Evolutionary conservation across 2,888 invertebrate species (phyloP), one percentile per base, ranked within the genome.

Genomic region (Nezara viridula): DNA sequence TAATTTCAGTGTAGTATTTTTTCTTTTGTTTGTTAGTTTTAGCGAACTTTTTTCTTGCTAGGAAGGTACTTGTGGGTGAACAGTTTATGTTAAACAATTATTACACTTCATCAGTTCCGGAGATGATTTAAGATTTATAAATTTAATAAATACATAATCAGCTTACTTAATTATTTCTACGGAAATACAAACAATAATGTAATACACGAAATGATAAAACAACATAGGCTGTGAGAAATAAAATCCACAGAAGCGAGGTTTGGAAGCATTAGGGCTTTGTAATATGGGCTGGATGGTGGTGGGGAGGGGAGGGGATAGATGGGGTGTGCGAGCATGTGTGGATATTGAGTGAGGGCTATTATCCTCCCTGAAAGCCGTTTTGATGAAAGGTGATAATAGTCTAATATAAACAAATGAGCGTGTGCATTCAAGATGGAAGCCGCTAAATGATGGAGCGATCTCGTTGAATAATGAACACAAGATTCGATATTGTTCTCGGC

Each of bases 391-490:
- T 81, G 81, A 81, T 81, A 81, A 81, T 81, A 44, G 44, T n/a
- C 81, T 81, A 81, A 81, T 81, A 81, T 81, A 81, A 81, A 81
- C 81, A 81, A 44, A 81, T 81, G 81, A 81, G 81, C 19, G 44
- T 40, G n/a, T 0, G 81, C 37, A 81, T 81, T 81, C 40, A 81
- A 81, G 40, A 81, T 44, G 81, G 81, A 81, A 44, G 44, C 6
- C 14, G 1, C 81, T 81, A 81, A 81, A 81, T 44, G 81, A 81
- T 81, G 81, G 44, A 81, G 81, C 81, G 44, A 44, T 44, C 81
- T 47, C 81, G 3, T 14, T 81, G 81, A 81, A 81, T 81, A 81
- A 81, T 81, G 81, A 81, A 40, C 44, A 81, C 44, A 44, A 81
- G n/a, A 81, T 81, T 81, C 81, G 44, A 81, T 81, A 81, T 81